Base-by-base conservation (phyloP, 1,140 invertebrate species). In the Melitaea cinxia region DNA sequence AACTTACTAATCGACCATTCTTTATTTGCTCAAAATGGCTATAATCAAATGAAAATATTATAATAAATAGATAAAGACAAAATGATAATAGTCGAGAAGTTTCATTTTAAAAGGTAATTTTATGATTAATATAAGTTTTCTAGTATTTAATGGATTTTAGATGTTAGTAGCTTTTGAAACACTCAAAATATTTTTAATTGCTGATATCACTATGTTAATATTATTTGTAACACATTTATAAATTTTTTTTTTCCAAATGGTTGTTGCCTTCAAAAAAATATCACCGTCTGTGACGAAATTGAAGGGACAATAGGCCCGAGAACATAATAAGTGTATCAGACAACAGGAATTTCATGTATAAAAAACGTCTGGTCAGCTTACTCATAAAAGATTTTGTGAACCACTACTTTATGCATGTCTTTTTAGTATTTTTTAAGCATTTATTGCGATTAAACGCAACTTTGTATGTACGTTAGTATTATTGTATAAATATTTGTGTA, bases 361-460 rank as follows among this genome's bases (percentile, higher is more conserved):
- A 56, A 24, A 24, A 39, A 56, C 35, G 53, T 42, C n/a, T 56
- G 53, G 53, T 42, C 21, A 15, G 21, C 14, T 56, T 56, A 56
- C 26, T 26, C 53, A 15, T 24, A 56, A 24, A n/a, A 19, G 39
- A 55, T 53, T 37, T 45, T 19, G 30, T 35, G 56, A 21, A 64
- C 39, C 56, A 55, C 56, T 69, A 70, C 47, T 65, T 70, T 61
- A 57, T 50, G 33, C 2, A 24, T 54, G 52, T 35, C 30, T 62
- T 61, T 39, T 62, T 62, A 54, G 33, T 24, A 23, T 30, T 47
- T 23, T 17, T 37, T 37, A 5, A 37, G n/a, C 2, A 15, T 4
- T 15, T 37, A 37, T 37, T 1, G 12, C 12, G 35, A n/a, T 14
- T n/a, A 3, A n/a, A 14, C 14, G 12, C n/a, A 37, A 37, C n/a